Percentiles rank a stretch among this genome's conserved stretches.
Conservation (phyloP, 2,888 invertebrate genomes). For the Itoplectis maculator region DNA sequence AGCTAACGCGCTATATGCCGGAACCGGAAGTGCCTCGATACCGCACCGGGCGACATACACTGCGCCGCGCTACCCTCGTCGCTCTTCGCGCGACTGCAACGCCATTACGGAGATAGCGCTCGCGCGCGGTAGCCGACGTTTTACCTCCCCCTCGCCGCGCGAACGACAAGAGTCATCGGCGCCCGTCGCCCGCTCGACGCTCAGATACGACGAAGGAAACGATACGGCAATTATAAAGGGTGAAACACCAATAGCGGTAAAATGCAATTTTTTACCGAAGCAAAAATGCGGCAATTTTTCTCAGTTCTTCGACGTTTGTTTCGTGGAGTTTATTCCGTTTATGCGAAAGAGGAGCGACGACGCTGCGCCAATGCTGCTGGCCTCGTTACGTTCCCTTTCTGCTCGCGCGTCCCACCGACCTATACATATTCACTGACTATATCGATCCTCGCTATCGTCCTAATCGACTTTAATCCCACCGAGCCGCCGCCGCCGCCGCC, state of each 20-base stretch:
- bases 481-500: conserved; percentile 22
- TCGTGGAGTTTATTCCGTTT: no score
- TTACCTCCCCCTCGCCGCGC: not conserved
- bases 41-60: conserved; percentile 57
- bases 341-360: not conserved
- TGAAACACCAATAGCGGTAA: no score
- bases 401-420: not conserved
- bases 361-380: conserved; percentile 25
- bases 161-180: conserved; percentile 29
- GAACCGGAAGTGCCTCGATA: conserved; percentile 67
- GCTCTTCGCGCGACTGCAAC: conserved; percentile 26
- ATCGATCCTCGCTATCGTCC: conserved; percentile 47
- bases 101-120: conserved; percentile 54
- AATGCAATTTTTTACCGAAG: no score
- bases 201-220: not conserved
- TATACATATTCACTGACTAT: conserved; percentile 25
- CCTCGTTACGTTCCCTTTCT: conserved; percentile 15
- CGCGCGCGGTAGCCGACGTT: not conserved
- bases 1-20: conserved; percentile 48
- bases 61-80: conserved; percentile 43
- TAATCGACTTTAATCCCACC: conserved; percentile 57
- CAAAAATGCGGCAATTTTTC: not conserved
- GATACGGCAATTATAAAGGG: not conserved
- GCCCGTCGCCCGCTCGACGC: not conserved
- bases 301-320: no score